These are phyloP conservation scores for Rissa tridactyla DNA, from an alignment of 2,113 vertebrate genomes.

Conservation along the genomic window DNA sequence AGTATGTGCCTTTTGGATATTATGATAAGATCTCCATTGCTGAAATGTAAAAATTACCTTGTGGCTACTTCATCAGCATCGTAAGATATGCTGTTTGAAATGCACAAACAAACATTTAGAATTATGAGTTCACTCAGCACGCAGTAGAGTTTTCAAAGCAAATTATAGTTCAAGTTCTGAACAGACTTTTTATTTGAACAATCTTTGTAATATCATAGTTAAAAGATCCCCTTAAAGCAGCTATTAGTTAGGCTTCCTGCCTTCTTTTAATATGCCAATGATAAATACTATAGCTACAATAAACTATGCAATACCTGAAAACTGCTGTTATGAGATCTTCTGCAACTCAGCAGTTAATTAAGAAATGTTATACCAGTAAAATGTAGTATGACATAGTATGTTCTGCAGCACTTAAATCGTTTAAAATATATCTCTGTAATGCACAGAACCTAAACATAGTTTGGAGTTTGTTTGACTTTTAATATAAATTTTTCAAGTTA, in stretches of 20 bases:
- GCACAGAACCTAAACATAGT: neutral
- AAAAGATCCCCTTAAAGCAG: neutral
- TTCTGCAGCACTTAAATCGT: neutral
- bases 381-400: neutral
- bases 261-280: constrained; percentile 19
- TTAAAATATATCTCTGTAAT: neutral
- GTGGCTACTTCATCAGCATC: constrained; percentile 29
- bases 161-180: constrained; percentile 1
- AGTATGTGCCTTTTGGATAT: constrained; percentile 42
- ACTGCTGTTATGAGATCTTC: neutral
- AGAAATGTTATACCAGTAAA: constrained; percentile 1
- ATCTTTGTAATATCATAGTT: neutral
- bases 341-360: constrained; percentile 30
- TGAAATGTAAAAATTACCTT: constrained; percentile 46
- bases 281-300: constrained; percentile 20
- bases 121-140: neutral
- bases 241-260: neutral
- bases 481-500: neutral
- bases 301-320: constrained; percentile 24
- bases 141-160: constrained; percentile 24
- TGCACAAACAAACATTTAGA: constrained; percentile 21
- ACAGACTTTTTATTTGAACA: neutral
- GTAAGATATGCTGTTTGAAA: constrained; percentile 32
- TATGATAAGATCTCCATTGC: constrained; percentile 9
- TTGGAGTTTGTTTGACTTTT: neutral